Evolutionary conservation across 1,140 invertebrate genomes (phyloP).

Genomic region (Melipona quadrifasciata): DNA sequence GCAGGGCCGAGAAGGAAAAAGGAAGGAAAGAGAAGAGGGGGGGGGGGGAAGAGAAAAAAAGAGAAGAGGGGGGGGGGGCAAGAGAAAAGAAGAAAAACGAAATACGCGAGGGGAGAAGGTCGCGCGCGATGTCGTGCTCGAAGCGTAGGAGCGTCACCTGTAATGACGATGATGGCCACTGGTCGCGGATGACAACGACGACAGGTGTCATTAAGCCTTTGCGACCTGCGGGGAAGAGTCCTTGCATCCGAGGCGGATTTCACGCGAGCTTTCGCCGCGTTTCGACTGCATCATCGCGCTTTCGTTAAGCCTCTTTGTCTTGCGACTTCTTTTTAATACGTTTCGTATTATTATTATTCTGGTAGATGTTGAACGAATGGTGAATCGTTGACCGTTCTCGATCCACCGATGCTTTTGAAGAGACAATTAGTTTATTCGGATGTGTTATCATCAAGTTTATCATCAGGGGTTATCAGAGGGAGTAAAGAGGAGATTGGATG

Average conservation of each 20-base stretch:
- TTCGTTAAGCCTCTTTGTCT: background rate
- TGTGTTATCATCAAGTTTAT: too few relatives aligned
- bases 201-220: constrained; percentile 10
- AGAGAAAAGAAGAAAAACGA: too few relatives aligned
- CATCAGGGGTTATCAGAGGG: too few relatives aligned
- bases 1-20: too few relatives aligned
- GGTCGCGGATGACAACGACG: constrained; percentile 1
- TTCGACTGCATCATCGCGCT: background rate
- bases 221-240: background rate
- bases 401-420: too few relatives aligned
- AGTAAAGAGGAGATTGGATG: too few relatives aligned
- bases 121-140: background rate
- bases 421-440: too few relatives aligned
- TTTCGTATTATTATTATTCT: too few relatives aligned
- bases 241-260: background rate
- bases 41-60: background rate
- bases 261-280: background rate
- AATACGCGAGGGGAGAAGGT: background rate
- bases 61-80: accelerated
- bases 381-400: too few relatives aligned
- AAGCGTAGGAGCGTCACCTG: background rate
- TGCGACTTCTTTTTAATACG: background rate
- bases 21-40: background rate
- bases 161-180: constrained; percentile 17
- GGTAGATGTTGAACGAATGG: too few relatives aligned